phyloP scores from a whole-genome alignment of 2,113 vertebrate species.

The Brienomyrus brachyistius region DNA sequence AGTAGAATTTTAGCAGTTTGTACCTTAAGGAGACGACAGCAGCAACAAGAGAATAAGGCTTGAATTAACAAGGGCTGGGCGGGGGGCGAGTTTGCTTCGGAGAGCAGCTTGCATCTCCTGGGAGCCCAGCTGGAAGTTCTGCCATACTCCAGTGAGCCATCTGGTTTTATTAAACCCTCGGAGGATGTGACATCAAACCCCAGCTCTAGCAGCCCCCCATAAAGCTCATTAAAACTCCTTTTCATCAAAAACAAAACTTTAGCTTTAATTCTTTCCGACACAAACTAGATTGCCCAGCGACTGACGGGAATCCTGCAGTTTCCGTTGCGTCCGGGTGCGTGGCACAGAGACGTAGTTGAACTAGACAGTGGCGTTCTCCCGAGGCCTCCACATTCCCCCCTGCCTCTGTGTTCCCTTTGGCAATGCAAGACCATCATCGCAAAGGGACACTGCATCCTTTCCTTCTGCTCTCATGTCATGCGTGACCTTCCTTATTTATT shows the following conservation, averaged over 20 bases:
- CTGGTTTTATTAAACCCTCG: conserved; percentile 24
- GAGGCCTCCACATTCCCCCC: not conserved
- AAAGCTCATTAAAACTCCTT: not conserved
- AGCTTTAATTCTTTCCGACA: not conserved
- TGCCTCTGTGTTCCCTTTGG: not conserved
- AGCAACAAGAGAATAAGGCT: not conserved
- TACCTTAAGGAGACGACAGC: not conserved
- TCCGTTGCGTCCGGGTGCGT: not conserved
- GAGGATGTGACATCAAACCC: conserved; percentile 14
- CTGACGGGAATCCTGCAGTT: not conserved
- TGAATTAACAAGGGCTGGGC: not conserved
- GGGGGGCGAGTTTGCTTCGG: not conserved
- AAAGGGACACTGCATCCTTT: not conserved
- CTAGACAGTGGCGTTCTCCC: not conserved
- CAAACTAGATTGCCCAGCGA: not conserved
- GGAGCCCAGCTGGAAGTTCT: conserved; percentile 8
- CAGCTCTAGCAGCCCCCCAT: not conserved
- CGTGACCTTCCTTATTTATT: not conserved
- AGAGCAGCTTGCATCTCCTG: conserved; percentile 1
- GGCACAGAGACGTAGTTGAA: not conserved
- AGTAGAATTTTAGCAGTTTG: not conserved
- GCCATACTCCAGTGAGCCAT: conserved; percentile 16
- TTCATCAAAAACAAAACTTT: not conserved
- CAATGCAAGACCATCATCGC: not conserved
- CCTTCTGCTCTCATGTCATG: not conserved